Percentiles rank a stretch among this genome's conserved stretches.
Evolutionary conservation across 2,113 vertebrate genomes (phyloP).

Genomic region (Rhinichthys klamathensis): DNA sequence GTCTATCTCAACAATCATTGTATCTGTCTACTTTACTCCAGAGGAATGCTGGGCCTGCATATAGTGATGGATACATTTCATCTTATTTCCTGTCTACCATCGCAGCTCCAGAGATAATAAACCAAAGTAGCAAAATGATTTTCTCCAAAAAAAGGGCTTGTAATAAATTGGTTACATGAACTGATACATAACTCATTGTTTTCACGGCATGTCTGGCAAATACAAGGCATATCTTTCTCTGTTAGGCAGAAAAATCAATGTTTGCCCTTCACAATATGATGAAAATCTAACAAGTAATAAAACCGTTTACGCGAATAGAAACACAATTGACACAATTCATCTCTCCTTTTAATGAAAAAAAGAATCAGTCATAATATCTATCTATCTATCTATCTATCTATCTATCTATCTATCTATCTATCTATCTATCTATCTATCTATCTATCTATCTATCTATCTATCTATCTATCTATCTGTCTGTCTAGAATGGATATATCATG

Average conservation of each 20-base stretch:
- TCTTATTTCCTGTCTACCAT: not conserved
- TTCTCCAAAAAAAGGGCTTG: not conserved
- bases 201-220: slow-evolving; percentile 17
- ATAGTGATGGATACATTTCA: not conserved
- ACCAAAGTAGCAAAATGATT: slow-evolving; percentile 23
- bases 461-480: not conserved
- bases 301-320: not conserved
- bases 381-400: too few relatives aligned
- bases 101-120: slow-evolving; percentile 22
- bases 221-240: slow-evolving; percentile 24
- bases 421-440: too few relatives aligned
- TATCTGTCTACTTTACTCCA: not conserved
- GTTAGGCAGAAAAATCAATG: slow-evolving; percentile 32
- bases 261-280: slow-evolving; percentile 27
- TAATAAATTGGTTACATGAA: slow-evolving; percentile 30
- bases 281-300: slow-evolving; percentile 28
- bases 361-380: not conserved
- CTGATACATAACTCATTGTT: slow-evolving; percentile 30
- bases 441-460: not conserved
- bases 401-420: too few relatives aligned
- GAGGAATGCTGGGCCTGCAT: not conserved
- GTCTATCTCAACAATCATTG: not conserved
- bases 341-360: not conserved
- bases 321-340: not conserved
- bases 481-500: not conserved